Percentiles rank a stretch among this genome's conserved stretches.
These are phyloP conservation scores for Mionectes olivaceus DNA, from an alignment of 2,797 vertebrate species.

Conservation along the genomic window DNA sequence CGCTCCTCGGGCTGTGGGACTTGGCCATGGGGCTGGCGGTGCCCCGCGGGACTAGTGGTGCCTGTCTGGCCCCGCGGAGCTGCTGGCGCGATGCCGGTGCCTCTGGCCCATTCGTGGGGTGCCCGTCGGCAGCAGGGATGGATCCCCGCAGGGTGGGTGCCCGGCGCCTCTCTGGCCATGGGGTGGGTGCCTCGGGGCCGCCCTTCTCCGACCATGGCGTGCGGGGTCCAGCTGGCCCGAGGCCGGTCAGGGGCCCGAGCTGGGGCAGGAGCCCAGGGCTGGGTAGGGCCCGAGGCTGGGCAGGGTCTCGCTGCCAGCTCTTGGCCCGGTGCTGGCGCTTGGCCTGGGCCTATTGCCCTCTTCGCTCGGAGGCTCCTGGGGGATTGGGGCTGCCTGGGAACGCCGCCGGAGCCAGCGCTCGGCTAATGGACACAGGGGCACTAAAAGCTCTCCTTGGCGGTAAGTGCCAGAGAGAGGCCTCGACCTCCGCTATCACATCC, in stretches of 20 bases:
- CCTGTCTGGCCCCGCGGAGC: neutral
- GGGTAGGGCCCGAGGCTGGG: neutral
- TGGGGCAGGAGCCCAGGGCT: neutral
- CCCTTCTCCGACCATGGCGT: neutral
- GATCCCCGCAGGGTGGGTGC: neutral
- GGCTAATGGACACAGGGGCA: conserved; percentile 17
- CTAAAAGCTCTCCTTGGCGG: neutral
- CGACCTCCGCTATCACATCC: neutral
- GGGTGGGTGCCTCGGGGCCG: neutral
- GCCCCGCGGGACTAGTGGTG: neutral
- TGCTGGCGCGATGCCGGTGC: neutral
- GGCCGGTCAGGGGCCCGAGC: neutral
- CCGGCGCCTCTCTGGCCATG: neutral
- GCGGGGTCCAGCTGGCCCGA: neutral
- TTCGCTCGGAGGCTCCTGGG: neutral
- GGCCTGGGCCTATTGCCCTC: neutral
- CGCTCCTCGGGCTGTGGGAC: neutral
- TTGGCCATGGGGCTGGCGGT: neutral
- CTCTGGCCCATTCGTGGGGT: neutral
- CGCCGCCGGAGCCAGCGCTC: neutral
- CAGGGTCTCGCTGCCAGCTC: neutral
- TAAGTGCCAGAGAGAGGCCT: neutral
- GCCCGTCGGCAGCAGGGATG: neutral
- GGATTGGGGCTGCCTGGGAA: neutral
- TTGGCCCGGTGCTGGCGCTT: neutral